Evolutionary conservation across 2,113 vertebrate species (phyloP).

Genomic region (Hepsetus odoe): DNA sequence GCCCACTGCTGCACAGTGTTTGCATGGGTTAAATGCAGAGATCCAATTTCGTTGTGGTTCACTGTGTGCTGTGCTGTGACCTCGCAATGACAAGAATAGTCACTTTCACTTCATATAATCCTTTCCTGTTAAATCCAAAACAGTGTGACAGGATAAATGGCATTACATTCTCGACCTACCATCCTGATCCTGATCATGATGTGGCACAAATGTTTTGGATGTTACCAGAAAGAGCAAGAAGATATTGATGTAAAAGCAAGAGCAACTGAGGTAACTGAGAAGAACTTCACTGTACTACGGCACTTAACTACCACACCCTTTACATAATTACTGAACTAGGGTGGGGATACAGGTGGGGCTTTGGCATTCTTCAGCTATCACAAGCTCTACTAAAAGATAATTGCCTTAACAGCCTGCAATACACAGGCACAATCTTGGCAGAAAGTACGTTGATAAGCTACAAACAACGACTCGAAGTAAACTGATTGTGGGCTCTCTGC

Average conservation of each 20-base stretch:
- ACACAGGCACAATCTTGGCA: conserved; percentile 31
- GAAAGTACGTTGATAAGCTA: conserved; percentile 36
- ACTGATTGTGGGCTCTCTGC: conserved; percentile 3
- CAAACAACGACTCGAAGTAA: conserved; percentile 15
- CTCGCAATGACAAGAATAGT: too few species aligned
- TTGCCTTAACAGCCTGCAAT: conserved; percentile 51
- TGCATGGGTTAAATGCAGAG: too few species aligned
- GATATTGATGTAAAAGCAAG: conserved; percentile 45
- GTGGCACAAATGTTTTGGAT: conserved; percentile 10
- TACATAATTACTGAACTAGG: conserved; percentile 47
- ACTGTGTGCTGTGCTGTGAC: too few species aligned
- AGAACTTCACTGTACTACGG: conserved; percentile 40
- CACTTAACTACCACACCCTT: conserved; percentile 45
- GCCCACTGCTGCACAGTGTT: too few species aligned
- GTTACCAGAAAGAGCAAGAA: conserved; percentile 12
- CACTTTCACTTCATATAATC: too few species aligned
- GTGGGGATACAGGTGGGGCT: conserved; percentile 48
- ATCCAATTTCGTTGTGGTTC: too few species aligned
- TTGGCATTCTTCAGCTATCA: conserved; percentile 52
- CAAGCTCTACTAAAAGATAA: conserved; percentile 46
- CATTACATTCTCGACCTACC: neutral
- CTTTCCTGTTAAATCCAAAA: neutral
- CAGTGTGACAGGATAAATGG: neutral
- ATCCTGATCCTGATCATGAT: conserved; percentile 44
- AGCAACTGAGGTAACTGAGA: conserved; percentile 33